Conservation (phyloP, 2,113 vertebrate species). For the Rhipidura dahli region DNA sequence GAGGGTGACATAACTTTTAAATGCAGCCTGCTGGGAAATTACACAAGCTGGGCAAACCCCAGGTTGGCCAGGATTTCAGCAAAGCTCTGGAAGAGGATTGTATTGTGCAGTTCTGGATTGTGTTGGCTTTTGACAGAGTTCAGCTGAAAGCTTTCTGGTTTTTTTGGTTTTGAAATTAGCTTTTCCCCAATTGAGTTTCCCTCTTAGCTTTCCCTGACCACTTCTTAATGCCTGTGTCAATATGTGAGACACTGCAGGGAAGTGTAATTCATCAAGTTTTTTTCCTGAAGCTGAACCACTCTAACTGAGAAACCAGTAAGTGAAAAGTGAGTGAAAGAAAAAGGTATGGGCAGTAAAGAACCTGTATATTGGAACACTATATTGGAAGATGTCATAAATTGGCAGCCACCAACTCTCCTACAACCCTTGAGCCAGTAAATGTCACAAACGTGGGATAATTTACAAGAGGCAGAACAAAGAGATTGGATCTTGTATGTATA, state of each 20-base stretch:
- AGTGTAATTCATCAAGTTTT: neutral
- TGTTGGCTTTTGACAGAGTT: neutral
- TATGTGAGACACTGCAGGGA: neutral
- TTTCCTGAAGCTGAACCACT: neutral
- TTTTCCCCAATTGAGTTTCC: neutral
- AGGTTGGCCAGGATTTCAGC: conserved; percentile 42
- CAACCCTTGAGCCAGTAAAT: neutral
- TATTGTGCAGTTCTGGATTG: neutral
- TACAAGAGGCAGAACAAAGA: neutral
- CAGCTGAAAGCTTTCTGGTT: neutral
- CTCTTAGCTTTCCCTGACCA: neutral
- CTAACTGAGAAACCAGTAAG: neutral
- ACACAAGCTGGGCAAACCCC: conserved; percentile 48
- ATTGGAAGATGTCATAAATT: neutral
- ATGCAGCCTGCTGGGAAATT: conserved; percentile 58
- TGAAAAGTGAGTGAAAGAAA: neutral
- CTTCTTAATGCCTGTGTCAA: neutral
- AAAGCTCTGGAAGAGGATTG: neutral
- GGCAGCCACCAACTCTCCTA: neutral
- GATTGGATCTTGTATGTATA: neutral
- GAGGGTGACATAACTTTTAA: conserved; percentile 56
- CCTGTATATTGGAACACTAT: no score
- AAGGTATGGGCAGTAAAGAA: neutral
- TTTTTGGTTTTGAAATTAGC: neutral
- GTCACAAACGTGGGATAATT: neutral